Evolutionary conservation across 2,113 vertebrate species (phyloP).

Genomic region (Phycodurus eques): DNA sequence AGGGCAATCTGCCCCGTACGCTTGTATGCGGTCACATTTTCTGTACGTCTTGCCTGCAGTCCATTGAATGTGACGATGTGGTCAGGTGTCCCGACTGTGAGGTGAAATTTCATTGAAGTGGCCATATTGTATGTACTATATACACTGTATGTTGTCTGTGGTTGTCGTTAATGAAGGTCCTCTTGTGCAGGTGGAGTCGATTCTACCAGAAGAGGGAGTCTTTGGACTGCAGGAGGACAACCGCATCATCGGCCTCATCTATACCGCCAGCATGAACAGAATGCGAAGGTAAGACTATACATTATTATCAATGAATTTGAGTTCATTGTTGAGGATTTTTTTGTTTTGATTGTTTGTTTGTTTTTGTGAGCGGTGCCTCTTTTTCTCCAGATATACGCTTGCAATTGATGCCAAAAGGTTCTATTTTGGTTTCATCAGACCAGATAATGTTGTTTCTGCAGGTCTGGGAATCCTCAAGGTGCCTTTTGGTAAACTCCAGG

Average conservation of each 20-base stretch:
- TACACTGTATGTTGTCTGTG: not conserved
- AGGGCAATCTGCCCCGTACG: slow-evolving; percentile 57
- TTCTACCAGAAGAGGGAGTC: slow-evolving; percentile 57
- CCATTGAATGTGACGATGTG: slow-evolving; percentile 31
- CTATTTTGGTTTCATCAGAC: too few species aligned
- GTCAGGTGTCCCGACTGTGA: slow-evolving; percentile 68
- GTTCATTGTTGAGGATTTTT: too few species aligned
- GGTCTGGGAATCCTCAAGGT: too few species aligned
- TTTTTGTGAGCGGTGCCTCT: too few species aligned
- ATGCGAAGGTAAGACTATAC: slow-evolving; percentile 48
- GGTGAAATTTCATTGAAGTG: slow-evolving; percentile 38
- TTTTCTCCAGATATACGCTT: too few species aligned
- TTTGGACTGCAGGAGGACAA: slow-evolving; percentile 63
- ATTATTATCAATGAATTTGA: not conserved
- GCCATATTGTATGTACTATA: not conserved
- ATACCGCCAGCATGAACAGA: slow-evolving; percentile 65
- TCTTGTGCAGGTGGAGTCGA: slow-evolving; percentile 51
- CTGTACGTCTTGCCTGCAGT: slow-evolving; percentile 63
- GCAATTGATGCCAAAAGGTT: too few species aligned
- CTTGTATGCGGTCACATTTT: slow-evolving; percentile 68
- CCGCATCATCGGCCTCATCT: slow-evolving; percentile 71
- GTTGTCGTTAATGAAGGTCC: not conserved
- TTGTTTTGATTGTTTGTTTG: too few species aligned
- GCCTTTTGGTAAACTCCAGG: too few species aligned
- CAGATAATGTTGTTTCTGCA: too few species aligned